A percentile compares a stretch with the other conserved stretches of the same genome.
Evolutionary conservation across 1,140 invertebrate genomes (phyloP).

Genomic region (Mycetomoellerius zeteki): DNA sequence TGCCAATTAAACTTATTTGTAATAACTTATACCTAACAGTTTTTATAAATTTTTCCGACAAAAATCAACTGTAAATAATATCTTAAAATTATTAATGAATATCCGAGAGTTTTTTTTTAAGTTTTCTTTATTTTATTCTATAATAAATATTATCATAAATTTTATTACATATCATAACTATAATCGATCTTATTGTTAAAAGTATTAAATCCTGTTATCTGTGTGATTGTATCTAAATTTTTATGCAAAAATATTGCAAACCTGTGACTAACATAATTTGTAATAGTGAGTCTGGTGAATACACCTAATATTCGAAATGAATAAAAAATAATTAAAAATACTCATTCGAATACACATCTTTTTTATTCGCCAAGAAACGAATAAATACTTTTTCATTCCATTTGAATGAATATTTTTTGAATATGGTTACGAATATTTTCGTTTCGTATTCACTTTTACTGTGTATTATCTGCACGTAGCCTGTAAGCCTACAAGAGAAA

Average conservation of each 20-base stretch:
- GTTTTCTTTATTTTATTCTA: neutral
- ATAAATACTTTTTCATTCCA: too few relatives aligned
- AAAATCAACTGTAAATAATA: neutral
- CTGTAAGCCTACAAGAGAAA: too few relatives aligned
- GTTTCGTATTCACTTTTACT: too few relatives aligned
- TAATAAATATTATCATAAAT: neutral
- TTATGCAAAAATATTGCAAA: neutral
- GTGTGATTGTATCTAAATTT: neutral
- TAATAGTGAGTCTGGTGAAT: too few relatives aligned
- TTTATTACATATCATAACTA: neutral
- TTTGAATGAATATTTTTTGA: too few relatives aligned
- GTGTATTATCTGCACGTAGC: too few relatives aligned
- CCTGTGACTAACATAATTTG: neutral
- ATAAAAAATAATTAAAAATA: too few relatives aligned
- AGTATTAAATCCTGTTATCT: conserved; percentile 7
- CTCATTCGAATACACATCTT: too few relatives aligned
- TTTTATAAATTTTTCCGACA: neutral
- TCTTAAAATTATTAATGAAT: neutral
- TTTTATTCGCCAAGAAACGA: too few relatives aligned
- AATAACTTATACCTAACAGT: neutral
- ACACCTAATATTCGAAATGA: too few relatives aligned
- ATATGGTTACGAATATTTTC: too few relatives aligned
- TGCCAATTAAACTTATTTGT: neutral
- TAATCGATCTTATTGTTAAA: neutral
- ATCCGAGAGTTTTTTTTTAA: neutral